Evolutionary conservation across 2,888 invertebrate species (phyloP).

Genomic region (Orthosia incerta): DNA sequence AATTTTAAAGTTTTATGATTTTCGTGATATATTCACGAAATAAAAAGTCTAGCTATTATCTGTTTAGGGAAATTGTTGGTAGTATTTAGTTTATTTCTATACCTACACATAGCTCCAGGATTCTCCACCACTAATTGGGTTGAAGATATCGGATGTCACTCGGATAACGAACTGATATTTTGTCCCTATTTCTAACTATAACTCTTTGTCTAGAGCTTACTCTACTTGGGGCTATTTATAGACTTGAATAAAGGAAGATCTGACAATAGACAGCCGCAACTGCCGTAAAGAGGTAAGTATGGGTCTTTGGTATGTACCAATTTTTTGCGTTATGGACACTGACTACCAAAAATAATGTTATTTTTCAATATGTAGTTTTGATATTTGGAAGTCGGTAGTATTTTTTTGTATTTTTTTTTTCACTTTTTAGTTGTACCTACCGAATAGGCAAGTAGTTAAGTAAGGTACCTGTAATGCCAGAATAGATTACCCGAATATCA

Average conservation of each 20-base stretch:
- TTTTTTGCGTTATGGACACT: too few species aligned
- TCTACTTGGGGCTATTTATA: conserved; percentile 10
- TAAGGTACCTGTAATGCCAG: too few species aligned
- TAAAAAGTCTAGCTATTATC: background rate
- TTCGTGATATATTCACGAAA: background rate
- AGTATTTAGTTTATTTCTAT: conserved; percentile 10
- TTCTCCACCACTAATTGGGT: conserved; percentile 42
- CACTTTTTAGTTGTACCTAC: too few species aligned
- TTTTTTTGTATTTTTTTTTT: too few species aligned
- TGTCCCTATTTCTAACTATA: conserved; percentile 1
- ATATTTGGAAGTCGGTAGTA: too few species aligned
- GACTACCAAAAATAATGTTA: too few species aligned
- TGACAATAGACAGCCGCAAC: background rate
- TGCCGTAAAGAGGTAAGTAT: background rate
- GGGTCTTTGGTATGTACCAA: too few species aligned
- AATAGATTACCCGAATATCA: too few species aligned
- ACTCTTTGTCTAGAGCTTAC: too few species aligned
- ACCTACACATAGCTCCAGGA: conserved; percentile 3
- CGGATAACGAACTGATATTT: conserved; percentile 12
- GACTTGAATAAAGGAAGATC: background rate
- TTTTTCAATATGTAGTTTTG: too few species aligned
- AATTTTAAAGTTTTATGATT: too few species aligned
- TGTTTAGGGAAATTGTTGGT: conserved; percentile 4
- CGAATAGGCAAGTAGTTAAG: too few species aligned
- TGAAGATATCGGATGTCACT: conserved; percentile 9